Evolutionary conservation across 2,113 vertebrate genomes (phyloP).

Genomic region (Laticauda laticaudata): DNA sequence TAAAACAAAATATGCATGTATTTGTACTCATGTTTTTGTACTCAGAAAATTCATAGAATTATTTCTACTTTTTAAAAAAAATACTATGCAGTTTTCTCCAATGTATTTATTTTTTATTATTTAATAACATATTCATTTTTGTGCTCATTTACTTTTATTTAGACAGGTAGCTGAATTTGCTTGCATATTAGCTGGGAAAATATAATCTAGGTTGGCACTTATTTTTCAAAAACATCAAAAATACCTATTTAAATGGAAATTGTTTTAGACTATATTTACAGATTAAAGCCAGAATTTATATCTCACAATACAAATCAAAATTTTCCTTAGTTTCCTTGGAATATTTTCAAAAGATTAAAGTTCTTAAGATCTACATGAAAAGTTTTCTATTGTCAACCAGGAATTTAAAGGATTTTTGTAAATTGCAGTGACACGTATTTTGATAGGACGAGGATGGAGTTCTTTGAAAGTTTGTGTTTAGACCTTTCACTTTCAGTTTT

Average conservation of each 20-base stretch:
- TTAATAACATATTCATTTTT: background rate
- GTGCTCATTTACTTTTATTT: background rate
- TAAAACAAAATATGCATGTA: background rate
- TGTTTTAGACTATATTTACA: background rate
- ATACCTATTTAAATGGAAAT: background rate
- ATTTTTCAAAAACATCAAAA: background rate
- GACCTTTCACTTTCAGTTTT: background rate
- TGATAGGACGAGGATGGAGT: background rate
- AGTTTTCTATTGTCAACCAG: background rate
- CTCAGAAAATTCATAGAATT: background rate
- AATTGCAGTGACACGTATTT: background rate
- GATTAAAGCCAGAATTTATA: background rate
- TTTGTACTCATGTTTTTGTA: background rate
- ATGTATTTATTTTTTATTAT: background rate
- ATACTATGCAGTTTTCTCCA: background rate
- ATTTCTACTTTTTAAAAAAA: background rate
- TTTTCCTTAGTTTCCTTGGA: background rate
- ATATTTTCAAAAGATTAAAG: background rate
- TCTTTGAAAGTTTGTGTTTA: background rate
- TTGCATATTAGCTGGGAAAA: background rate
- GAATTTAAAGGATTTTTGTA: background rate
- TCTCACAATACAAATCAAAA: background rate
- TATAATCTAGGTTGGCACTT: background rate
- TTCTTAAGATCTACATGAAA: background rate
- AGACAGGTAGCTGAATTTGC: background rate